Evolutionary conservation across 1,140 invertebrate genomes (phyloP), one percentile per base, ranked within the genome.

Genomic region (Pseudachorutes palmiensis): DNA sequence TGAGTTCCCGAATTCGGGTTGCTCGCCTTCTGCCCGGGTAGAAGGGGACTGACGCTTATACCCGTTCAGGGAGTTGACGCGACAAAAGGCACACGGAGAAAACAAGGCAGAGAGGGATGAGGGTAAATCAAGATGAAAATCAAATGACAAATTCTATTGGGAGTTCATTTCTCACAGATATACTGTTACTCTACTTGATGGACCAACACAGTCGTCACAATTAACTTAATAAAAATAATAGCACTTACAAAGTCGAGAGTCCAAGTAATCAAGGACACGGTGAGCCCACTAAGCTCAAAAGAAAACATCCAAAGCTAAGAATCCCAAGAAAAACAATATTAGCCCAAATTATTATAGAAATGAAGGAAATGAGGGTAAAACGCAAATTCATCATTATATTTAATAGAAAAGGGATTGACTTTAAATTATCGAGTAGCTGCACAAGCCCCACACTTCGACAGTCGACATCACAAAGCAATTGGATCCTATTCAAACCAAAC

Each of bases 161-260:
- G 72, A 74, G 59, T 74, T 74, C 70, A 74, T 74, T 74, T 74
- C 72, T 74, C 72, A 74, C 72, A 74, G 64, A 71, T 74, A 66
- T 74, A 71, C 36, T 55, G 61, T 74, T 74, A 71, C 72, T 55
- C 26, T 51, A 9, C 26, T 2, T 14, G 14, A 55, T 5, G 24
- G 24, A 5, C 24, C 24, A 29, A 12, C 2, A 22, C 16, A 3
- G 16, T 49, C 45, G 36, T n/a, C 24, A 22, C 24, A 5, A 14
- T 26, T 63, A 26, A 22, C 33, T 63, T 24, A 63, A 31, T 24
- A 36, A 36, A 14, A 63, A 3, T 5, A 12, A 16, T n/a, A 24
- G 31, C 22, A 45, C 24, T 30, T n/a, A n/a, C n/a, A n/a, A n/a
- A n/a, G n/a, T n/a, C n/a, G n/a, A n/a, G n/a, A n/a, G n/a, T n/a